Conservation (phyloP, 1,140 invertebrate species). For the Nixonia krombeini region DNA sequence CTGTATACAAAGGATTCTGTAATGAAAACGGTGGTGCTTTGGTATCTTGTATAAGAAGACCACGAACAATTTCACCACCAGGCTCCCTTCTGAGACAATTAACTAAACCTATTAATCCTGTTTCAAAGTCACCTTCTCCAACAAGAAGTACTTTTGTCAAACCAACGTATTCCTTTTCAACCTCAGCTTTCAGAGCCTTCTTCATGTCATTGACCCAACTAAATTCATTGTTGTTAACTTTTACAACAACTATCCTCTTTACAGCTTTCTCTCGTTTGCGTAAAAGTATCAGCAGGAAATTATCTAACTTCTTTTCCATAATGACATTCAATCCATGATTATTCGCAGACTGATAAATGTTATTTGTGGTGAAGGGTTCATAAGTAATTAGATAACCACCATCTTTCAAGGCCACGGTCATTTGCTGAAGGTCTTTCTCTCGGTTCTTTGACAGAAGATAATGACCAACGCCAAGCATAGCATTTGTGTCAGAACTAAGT, state of each 20-base stretch:
- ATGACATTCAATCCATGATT: conserved; percentile 53
- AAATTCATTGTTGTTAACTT: conserved; percentile 64
- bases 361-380: conserved; percentile 53
- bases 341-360: conserved; percentile 35
- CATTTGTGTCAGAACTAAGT: conserved; percentile 70
- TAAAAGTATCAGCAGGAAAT: conserved; percentile 57
- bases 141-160: conserved; percentile 71
- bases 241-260: conserved; percentile 40
- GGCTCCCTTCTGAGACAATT: conserved; percentile 82
- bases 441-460: conserved; percentile 47
- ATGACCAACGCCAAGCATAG: conserved; percentile 72
- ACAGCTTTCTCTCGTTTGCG: conserved; percentile 54
- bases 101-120: conserved; percentile 86
- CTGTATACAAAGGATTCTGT: conserved; percentile 76
- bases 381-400: conserved; percentile 71
- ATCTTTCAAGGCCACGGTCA: too few relatives aligned
- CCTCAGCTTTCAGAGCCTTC: conserved; percentile 71
- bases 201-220: conserved; percentile 73
- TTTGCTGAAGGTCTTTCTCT: conserved; percentile 35
- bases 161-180: conserved; percentile 38
- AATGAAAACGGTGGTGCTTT: conserved; percentile 78
- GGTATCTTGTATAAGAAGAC: conserved; percentile 77
- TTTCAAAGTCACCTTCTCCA: conserved; percentile 75
- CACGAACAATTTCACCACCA: conserved; percentile 75
- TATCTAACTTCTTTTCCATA: conserved; percentile 55